phyloP scores from a whole-genome alignment of 2,888 invertebrate species.

The Conus canariensis region DNA sequence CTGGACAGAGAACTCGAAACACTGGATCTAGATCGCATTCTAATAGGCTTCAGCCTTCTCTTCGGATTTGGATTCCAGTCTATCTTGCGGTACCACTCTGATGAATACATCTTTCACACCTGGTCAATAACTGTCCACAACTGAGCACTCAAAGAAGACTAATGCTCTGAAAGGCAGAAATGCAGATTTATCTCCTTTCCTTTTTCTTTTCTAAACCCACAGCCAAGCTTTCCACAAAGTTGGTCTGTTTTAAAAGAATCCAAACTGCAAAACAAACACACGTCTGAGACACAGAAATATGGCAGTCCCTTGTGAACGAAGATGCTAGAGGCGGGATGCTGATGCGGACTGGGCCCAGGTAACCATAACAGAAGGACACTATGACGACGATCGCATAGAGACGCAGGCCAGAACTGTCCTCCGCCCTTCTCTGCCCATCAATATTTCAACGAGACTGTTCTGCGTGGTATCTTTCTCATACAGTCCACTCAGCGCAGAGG shows the following conservation, averaged over 20 bases:
- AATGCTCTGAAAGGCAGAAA: neutral
- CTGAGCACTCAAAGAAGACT: neutral
- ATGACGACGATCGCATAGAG: constrained; percentile 19
- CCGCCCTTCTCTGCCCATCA: neutral
- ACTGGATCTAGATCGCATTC: neutral
- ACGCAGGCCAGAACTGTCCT: neutral
- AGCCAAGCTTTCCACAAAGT: no score
- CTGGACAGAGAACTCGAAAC: neutral
- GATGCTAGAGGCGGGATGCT: neutral
- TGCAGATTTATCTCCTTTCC: neutral
- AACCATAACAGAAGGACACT: constrained; percentile 22
- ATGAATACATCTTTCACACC: constrained; percentile 39
- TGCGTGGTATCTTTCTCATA: neutral
- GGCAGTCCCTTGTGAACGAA: neutral
- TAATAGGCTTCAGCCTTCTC: neutral
- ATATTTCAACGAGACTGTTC: constrained; percentile 13
- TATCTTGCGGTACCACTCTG: constrained; percentile 36
- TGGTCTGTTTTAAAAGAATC: no score
- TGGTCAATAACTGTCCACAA: neutral
- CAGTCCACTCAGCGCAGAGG: neutral
- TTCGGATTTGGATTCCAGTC: neutral
- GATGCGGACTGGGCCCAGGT: neutral
- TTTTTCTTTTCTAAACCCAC: neutral
- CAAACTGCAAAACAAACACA: no score
- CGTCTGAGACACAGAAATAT: no score